These are phyloP conservation scores for Sarcophaga caerulescens DNA, from an alignment of 2,888 invertebrate species.

Conservation along the genomic window DNA sequence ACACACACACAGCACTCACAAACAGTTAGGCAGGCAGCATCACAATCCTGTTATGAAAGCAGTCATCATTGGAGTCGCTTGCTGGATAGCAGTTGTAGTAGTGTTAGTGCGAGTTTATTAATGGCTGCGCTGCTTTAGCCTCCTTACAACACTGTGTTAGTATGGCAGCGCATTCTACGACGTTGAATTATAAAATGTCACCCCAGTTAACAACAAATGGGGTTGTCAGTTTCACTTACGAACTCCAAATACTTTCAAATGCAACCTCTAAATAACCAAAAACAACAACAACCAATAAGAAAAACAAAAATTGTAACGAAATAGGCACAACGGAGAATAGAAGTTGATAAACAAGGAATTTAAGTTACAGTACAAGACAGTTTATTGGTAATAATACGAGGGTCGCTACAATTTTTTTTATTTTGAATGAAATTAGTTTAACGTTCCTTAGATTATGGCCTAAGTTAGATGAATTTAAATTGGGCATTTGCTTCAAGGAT, in stretches of 20 bases:
- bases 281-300: not conserved
- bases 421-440: too few relatives aligned
- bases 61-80: too few relatives aligned
- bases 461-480: too few relatives aligned
- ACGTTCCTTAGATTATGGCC: too few relatives aligned
- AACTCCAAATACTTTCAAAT: constrained; percentile 37
- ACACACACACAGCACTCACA: not conserved
- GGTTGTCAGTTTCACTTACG: constrained; percentile 37
- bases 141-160: not conserved
- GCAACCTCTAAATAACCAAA: constrained; percentile 7
- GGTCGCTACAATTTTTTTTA: too few relatives aligned
- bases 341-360: not conserved
- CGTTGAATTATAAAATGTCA: constrained; percentile 39
- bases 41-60: too few relatives aligned
- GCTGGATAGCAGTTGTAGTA: constrained; percentile 1
- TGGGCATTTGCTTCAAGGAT: too few relatives aligned
- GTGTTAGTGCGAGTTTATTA: not conserved
- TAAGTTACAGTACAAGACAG: not conserved
- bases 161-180: not conserved
- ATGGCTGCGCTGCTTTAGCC: not conserved
- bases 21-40: too few relatives aligned
- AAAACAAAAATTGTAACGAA: not conserved
- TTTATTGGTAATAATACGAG: too few relatives aligned
- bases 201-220: constrained; percentile 50
- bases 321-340: not conserved